Conservation (phyloP, 2,797 vertebrate genomes). For the Coreius guichenoti region DNA sequence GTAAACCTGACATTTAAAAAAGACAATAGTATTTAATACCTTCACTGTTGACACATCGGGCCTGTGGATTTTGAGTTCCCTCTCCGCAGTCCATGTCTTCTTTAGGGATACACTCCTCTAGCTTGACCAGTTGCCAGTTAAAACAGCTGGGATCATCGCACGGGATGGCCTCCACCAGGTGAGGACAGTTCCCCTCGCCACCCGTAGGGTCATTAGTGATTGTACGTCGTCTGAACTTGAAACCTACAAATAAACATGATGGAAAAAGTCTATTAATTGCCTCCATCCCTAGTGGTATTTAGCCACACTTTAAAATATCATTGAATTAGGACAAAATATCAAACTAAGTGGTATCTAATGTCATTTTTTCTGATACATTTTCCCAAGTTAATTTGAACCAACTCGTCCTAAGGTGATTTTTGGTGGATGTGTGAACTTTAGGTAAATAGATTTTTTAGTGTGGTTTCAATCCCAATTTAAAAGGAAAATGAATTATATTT, state of each 20-base stretch:
- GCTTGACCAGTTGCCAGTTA: slow-evolving; percentile 82
- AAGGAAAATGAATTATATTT: not conserved
- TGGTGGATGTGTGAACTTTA: not conserved
- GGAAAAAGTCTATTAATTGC: not conserved
- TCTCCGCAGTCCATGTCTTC: slow-evolving; percentile 85
- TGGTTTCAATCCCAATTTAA: not conserved
- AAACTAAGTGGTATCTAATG: not conserved
- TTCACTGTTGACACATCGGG: slow-evolving; percentile 86
- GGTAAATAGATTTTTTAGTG: not conserved
- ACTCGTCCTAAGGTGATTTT: too few species aligned
- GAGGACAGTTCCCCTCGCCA: slow-evolving; percentile 87
- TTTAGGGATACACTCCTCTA: slow-evolving; percentile 86
- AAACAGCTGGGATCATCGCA: slow-evolving; percentile 95
- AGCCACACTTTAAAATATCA: not conserved
- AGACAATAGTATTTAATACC: slow-evolving; percentile 77
- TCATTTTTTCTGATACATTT: not conserved
- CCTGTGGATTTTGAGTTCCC: slow-evolving; percentile 82
- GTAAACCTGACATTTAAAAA: not conserved
- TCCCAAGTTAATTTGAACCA: not conserved
- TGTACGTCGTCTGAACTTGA: slow-evolving; percentile 88
- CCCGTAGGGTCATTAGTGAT: slow-evolving; percentile 89
- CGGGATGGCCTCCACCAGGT: slow-evolving; percentile 92
- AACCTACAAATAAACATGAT: slow-evolving; percentile 77
- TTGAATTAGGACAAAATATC: not conserved
- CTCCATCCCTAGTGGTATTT: not conserved